Evolutionary conservation across 2,888 invertebrate genomes (phyloP), one percentile per base, ranked within the genome.

Genomic region (Tetranychus truncatus): DNA sequence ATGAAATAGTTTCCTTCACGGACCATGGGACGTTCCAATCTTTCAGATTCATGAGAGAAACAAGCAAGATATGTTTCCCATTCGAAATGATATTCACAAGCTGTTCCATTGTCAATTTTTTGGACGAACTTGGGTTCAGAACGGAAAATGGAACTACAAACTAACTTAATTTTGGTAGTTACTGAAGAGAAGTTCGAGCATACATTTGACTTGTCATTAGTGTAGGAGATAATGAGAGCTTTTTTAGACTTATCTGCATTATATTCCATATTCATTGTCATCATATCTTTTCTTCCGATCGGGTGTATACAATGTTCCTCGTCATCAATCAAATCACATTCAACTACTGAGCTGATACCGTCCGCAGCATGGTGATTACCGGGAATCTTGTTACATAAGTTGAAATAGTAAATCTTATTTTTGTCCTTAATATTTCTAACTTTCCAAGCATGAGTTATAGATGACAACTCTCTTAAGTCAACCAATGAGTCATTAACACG

Each of bases 21-120:
- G 2, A n/a, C 6, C 3, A 71, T 76, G 1, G 77, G 76, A 24
- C 20, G 20, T 20, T 69, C 69, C 21, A 20, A 11, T 24, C 34
- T 11, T 69, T 69, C 69, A 6, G 20, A 11, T 69, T 69, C 69
- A n/a, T 20, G 69, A 5, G 11, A n/a, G 7, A 24, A 24, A 74
- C 79, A 79, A 9, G 78, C 78, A 74, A 76, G 75, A 21, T 75
- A 76, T 45, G 78, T 78, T 8, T 77, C 74, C 79, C 79, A 79
- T 72, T 77, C 75, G 74, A 79, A 79, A 24, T 76, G 67, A 74
- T 77, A 78, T 20, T 76, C 75, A 73, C 79, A 79, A 69, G 11
- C 6, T 6, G 1, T 69, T 6, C 4, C 18, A 20, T 78, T 72
- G 24, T 76, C 71, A 46, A 73, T 74, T 34, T 78, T 74, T 24